Evolutionary conservation across 37 sponge, comb jelly and placozoan species (phyloP).

Genomic region (Oscarella lobularis): DNA sequence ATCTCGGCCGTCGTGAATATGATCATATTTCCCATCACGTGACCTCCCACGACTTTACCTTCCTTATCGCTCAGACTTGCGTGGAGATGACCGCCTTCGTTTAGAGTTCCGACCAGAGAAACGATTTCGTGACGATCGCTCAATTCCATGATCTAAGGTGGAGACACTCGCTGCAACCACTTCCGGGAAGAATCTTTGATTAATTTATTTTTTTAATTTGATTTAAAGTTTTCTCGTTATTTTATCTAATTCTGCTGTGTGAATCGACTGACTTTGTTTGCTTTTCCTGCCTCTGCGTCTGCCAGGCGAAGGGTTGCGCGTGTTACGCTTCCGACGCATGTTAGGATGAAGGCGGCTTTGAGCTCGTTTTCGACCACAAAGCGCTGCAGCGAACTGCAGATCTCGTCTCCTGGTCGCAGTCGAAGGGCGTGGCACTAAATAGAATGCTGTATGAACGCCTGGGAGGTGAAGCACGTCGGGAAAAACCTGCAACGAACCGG

Average conservation of each 20-base stretch:
- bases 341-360: slow-evolving; percentile 22
- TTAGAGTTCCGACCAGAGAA: slow-evolving; percentile 28
- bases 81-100: slow-evolving; percentile 36
- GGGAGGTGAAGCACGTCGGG: too few relatives aligned
- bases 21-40: slow-evolving; percentile 29
- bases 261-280: slow-evolving; percentile 26
- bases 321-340: slow-evolving; percentile 26
- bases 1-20: slow-evolving; percentile 35
- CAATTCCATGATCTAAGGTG: slow-evolving; percentile 9
- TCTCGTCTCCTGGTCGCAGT: slow-evolving; percentile 30
- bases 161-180: not conserved
- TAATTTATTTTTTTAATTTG: too few relatives aligned
- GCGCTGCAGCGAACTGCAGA: slow-evolving; percentile 4
- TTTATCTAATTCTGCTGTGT: too few relatives aligned
- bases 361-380: slow-evolving; percentile 14
- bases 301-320: slow-evolving; percentile 25
- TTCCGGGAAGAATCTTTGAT: too few relatives aligned
- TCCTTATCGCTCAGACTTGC: slow-evolving; percentile 17
- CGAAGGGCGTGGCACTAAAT: slow-evolving; percentile 23
- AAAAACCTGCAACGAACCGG: too few relatives aligned
- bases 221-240: not conserved
- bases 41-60: slow-evolving; percentile 26
- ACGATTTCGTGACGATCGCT: slow-evolving; percentile 23
- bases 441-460: too few relatives aligned
- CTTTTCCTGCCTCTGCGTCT: slow-evolving; percentile 6